Conservation (phyloP, 2,888 invertebrate genomes). For the Dolichomitus sp. region DNA sequence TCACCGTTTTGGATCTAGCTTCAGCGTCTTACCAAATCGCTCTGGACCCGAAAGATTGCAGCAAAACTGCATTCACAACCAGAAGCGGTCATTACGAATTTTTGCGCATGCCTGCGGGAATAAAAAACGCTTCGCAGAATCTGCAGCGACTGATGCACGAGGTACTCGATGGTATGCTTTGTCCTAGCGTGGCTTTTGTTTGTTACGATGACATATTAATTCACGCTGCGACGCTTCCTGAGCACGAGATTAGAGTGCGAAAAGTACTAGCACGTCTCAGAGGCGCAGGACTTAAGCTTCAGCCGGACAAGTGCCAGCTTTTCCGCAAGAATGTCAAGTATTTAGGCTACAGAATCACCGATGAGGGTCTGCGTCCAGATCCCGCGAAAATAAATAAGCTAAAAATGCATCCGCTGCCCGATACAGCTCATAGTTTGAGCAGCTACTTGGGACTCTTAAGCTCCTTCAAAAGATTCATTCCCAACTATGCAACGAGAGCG, state of each 20-base stretch:
- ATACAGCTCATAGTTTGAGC: background rate
- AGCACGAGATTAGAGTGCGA: conserved; percentile 44
- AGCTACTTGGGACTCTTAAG: conserved; percentile 36
- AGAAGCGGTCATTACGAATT: conserved; percentile 58
- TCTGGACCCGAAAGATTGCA: conserved; percentile 26
- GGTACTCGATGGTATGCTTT: conserved; percentile 33
- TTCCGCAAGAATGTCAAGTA: conserved; percentile 34
- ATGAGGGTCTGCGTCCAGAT: conserved; percentile 45
- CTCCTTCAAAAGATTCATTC: conserved; percentile 42
- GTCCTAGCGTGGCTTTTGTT: conserved; percentile 16
- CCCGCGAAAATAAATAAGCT: conserved; percentile 39
- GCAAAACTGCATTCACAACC: conserved; percentile 54
- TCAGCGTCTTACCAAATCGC: conserved; percentile 57
- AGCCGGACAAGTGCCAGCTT: conserved; percentile 52
- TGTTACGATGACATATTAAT: conserved; percentile 58
- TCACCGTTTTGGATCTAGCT: conserved; percentile 58
- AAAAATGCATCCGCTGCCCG: conserved; percentile 1
- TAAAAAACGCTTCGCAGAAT: conserved; percentile 44
- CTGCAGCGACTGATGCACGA: conserved; percentile 51
- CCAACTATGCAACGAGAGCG: conserved; percentile 28
- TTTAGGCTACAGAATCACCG: conserved; percentile 41
- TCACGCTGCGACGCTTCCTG: conserved; percentile 39
- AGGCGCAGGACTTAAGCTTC: conserved; percentile 24
- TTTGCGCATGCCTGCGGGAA: conserved; percentile 36
- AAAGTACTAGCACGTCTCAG: conserved; percentile 41